phyloP scores from a whole-genome alignment of 2,797 vertebrate species.

The Setipinna tenuifilis region DNA sequence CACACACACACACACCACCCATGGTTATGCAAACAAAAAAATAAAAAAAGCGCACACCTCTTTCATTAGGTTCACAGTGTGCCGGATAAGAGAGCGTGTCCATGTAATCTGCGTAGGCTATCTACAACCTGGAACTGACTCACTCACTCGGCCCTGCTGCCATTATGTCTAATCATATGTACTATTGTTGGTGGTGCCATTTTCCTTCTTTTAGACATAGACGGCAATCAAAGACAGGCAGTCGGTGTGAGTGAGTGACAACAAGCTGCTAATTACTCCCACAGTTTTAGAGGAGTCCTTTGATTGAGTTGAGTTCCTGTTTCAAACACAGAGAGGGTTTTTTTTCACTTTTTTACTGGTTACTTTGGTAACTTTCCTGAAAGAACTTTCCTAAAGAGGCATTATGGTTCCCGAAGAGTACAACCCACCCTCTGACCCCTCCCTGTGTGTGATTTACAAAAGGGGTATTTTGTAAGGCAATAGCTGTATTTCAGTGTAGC shows the following conservation, averaged over 20 bases:
- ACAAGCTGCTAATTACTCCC: constrained; percentile 8
- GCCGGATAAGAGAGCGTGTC: background rate
- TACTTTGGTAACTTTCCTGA: background rate
- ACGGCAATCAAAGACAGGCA: background rate
- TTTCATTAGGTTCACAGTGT: background rate
- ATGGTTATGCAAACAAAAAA: background rate
- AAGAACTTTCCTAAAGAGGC: background rate
- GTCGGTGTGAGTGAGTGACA: background rate
- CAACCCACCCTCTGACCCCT: background rate
- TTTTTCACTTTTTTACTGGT: background rate
- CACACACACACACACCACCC: no score
- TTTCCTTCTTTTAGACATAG: background rate
- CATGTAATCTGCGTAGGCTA: background rate
- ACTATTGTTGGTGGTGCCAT: background rate
- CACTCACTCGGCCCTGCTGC: background rate
- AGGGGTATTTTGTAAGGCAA: constrained; percentile 39
- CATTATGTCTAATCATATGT: constrained; percentile 8
- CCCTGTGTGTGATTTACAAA: constrained; percentile 1
- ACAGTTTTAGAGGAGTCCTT: background rate
- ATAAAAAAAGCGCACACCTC: background rate
- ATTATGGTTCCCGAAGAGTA: background rate
- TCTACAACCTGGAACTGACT: background rate
- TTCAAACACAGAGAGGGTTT: background rate
- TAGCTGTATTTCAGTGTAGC: constrained; percentile 21
- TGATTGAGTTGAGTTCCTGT: background rate